phyloP scores from a whole-genome alignment of 2,888 invertebrate species.

The Troides helena region DNA sequence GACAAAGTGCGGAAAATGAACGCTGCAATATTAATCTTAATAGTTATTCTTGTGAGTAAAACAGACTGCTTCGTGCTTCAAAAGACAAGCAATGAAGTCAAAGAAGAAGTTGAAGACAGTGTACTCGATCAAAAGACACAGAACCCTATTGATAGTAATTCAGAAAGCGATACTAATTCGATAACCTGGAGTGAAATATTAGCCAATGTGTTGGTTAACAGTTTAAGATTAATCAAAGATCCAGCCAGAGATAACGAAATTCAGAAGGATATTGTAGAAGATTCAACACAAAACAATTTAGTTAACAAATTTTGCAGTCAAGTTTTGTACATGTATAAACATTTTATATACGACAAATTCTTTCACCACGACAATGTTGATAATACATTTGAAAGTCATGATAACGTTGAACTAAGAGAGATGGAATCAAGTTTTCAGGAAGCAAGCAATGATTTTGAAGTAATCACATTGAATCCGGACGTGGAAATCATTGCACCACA shows the following conservation, averaged over 20 bases:
- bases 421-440: slow-evolving; percentile 2
- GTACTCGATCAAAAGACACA: slow-evolving; percentile 65
- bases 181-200: slow-evolving; percentile 66
- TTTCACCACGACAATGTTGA: slow-evolving; percentile 19
- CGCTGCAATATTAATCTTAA: slow-evolving; percentile 50
- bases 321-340: slow-evolving; percentile 55
- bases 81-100: slow-evolving; percentile 41
- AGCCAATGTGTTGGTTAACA: slow-evolving; percentile 62
- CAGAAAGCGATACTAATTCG: slow-evolving; percentile 45
- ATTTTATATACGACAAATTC: slow-evolving; percentile 52
- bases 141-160: slow-evolving; percentile 46
- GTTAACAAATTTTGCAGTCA: slow-evolving; percentile 51
- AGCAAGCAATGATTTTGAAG: slow-evolving; percentile 31
- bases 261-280: slow-evolving; percentile 35
- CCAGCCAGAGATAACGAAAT: slow-evolving; percentile 35
- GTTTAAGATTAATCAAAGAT: slow-evolving; percentile 49
- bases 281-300: slow-evolving; percentile 37
- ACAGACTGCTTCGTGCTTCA: slow-evolving; percentile 45
- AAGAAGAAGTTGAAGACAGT: slow-evolving; percentile 50
- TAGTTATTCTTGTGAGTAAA: slow-evolving; percentile 47
- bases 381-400: slow-evolving; percentile 3
- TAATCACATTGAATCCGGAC: slow-evolving; percentile 47
- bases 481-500: slow-evolving; percentile 62
- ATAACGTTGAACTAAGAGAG: slow-evolving; percentile 32
- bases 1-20: slow-evolving; percentile 59